phyloP scores from a whole-genome alignment of 2,113 vertebrate genomes.

The Pomatostomus ruficeps region DNA sequence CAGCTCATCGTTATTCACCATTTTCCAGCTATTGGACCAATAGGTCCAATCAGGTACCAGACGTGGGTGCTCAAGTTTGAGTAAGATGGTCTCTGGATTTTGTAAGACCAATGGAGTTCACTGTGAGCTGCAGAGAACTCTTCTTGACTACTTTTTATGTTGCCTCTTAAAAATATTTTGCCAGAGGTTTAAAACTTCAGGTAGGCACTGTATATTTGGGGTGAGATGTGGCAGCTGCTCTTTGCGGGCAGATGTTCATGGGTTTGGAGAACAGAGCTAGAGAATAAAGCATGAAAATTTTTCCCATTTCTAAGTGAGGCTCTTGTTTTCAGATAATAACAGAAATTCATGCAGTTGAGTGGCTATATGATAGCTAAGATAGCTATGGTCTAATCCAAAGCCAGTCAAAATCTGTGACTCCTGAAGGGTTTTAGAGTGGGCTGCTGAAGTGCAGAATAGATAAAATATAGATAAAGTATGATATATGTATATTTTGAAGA shows the following conservation, averaged over 20 bases:
- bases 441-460: neutral
- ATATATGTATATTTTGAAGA: neutral
- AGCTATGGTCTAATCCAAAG: neutral
- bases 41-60: neutral
- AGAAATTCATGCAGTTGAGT: neutral
- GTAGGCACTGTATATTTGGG: neutral
- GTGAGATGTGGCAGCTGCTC: neutral
- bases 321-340: neutral
- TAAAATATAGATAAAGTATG: neutral
- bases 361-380: neutral
- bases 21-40: neutral
- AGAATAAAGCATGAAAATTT: neutral
- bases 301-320: neutral
- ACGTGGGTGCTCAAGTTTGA: neutral
- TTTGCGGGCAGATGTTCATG: neutral
- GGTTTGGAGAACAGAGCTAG: neutral
- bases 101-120: neutral
- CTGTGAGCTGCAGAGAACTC: neutral
- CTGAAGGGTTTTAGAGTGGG: neutral
- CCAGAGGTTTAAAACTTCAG: neutral
- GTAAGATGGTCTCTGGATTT: neutral
- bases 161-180: neutral
- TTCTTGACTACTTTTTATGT: neutral
- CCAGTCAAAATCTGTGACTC: neutral
- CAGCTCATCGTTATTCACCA: neutral